Evolutionary conservation across 2,888 invertebrate genomes (phyloP), one percentile per base, ranked within the genome.

Genomic region (Tachina grossa): DNA sequence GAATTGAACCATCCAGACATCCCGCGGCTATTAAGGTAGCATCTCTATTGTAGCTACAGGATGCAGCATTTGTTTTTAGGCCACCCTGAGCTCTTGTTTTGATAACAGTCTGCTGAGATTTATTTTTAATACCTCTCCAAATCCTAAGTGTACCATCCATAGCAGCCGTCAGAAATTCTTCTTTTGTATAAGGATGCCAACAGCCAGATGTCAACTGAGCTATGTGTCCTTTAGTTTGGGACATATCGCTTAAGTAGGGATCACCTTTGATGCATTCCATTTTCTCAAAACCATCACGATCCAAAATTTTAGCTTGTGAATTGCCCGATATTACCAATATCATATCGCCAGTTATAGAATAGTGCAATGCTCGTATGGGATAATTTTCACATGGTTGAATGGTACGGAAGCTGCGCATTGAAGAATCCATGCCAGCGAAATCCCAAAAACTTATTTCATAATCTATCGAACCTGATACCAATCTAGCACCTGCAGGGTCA

Each of bases 381-480:
- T 99, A 98, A 91, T 97, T 97, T 92, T 99, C 99, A 91, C 98
- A 98, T 0, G 99, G 99, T 88, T 97, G 96, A n/a, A 98, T 93
- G 0, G 97, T 97, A 31, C 99, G 95, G 92, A 99, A 99, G 66
- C 98, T 97, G 72, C 97, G 95, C 94, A 98, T 95, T 0, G 96
- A 95, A 0, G 97, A 95, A 92, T 99, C 98, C 98, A 99, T 99
- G 6, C 99, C 99, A 86, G 98, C 97, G 93, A 99, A 99, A 92
- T 99, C 99, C 98, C 98, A 99, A 89, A 99, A 97, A 74, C 97
- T 96, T 2, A 99, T 96, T 88, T 98, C 98, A 92, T 98, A 99
- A 92, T 99, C 99, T 41, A 97, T 95, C 0, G 98, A 98, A 0
- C 99, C 99, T 0, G 97, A 96, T 0, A 97, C 94, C 39, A 94